Percentiles rank a stretch among this genome's conserved stretches.
These are phyloP conservation scores for Anser cygnoides DNA, from an alignment of 2,113 vertebrate genomes.

Conservation along the genomic window DNA sequence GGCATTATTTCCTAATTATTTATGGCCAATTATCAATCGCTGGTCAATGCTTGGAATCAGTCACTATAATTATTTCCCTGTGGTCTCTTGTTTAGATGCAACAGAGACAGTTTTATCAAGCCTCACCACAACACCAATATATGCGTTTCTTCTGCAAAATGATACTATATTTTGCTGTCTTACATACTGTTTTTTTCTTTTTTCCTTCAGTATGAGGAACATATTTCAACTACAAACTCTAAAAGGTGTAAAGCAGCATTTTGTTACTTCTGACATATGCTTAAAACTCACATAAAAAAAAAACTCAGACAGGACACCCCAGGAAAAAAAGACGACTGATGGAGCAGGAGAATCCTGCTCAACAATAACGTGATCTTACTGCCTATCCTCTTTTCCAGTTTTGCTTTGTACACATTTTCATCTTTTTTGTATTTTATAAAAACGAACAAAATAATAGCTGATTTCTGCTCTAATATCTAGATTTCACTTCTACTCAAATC, in stretches of 20 bases:
- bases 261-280: not conserved
- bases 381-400: not conserved
- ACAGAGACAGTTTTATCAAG: constrained; percentile 16
- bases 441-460: constrained; percentile 25
- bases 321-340: not conserved
- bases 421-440: constrained; percentile 29
- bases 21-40: constrained; percentile 77
- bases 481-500: constrained; percentile 65
- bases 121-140: not conserved
- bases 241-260: constrained; percentile 1
- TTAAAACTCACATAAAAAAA: not conserved
- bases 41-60: constrained; percentile 72
- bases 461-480: constrained; percentile 58
- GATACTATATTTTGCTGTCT: constrained; percentile 18
- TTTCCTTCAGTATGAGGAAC: constrained; percentile 14
- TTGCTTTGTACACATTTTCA: constrained; percentile 20
- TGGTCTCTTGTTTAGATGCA: constrained; percentile 39
- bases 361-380: not conserved
- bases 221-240: not conserved
- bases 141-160: constrained; percentile 37
- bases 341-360: not conserved
- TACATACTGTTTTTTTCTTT: not conserved
- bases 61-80: constrained; percentile 74
- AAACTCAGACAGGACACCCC: not conserved
- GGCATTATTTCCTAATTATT: constrained; percentile 74